A percentile compares a stretch with the other conserved stretches of the same genome.
These are phyloP conservation scores for Galeruca laticollis DNA, from an alignment of 2,888 invertebrate genomes.

Conservation along the genomic window DNA sequence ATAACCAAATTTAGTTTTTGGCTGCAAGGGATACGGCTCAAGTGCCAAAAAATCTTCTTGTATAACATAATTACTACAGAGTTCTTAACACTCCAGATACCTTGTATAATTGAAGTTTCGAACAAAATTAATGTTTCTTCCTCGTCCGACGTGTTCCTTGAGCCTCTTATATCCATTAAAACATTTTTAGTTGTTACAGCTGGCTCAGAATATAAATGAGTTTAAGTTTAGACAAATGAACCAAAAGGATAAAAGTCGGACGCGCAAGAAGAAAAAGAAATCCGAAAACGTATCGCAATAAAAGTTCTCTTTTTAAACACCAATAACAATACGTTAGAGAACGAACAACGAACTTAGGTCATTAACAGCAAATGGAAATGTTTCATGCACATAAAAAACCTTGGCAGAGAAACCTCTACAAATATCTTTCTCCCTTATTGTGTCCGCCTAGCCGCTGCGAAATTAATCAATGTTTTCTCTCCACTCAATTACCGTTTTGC, in stretches of 20 bases:
- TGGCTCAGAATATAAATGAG: not conserved
- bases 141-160: not conserved
- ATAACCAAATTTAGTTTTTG: too few species aligned
- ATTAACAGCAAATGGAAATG: constrained; percentile 40
- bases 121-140: too few species aligned
- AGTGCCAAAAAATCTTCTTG: too few species aligned
- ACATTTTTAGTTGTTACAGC: not conserved
- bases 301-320: constrained; percentile 36
- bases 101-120: too few species aligned
- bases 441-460: not conserved
- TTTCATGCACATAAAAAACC: constrained; percentile 31
- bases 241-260: constrained; percentile 11
- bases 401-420: constrained; percentile 15
- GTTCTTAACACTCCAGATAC: too few species aligned
- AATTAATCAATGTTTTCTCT: constrained; percentile 37
- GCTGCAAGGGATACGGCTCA: too few species aligned
- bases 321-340: constrained; percentile 42
- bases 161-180: not conserved
- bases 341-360: constrained; percentile 38
- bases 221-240: constrained; percentile 19
- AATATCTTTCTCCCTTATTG: constrained; percentile 24
- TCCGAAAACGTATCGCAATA: constrained; percentile 23
- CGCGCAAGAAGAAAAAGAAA: constrained; percentile 20
- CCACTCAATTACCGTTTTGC: constrained; percentile 24
- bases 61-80: too few species aligned